Conservation (phyloP, 2,888 invertebrate species). For the Protula sp. region DNA sequence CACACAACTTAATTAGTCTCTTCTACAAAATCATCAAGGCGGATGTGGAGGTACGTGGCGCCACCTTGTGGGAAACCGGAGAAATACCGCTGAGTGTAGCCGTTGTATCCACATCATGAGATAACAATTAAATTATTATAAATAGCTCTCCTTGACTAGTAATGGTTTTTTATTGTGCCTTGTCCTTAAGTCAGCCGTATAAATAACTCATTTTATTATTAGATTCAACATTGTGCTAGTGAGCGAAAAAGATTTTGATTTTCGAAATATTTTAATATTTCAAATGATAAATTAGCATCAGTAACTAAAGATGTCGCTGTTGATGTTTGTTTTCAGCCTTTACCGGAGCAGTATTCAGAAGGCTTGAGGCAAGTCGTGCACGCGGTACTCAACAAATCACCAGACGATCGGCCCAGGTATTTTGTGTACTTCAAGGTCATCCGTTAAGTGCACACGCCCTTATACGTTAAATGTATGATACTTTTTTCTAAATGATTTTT, state of each 20-base stretch:
- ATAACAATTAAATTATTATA: no score
- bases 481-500: not conserved
- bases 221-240: not conserved
- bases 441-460: not conserved
- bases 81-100: no score
- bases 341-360: slow-evolving; percentile 35
- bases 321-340: no score
- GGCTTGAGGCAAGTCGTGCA: slow-evolving; percentile 33
- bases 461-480: not conserved
- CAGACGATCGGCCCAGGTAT: slow-evolving; percentile 47
- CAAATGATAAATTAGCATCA: no score
- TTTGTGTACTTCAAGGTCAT: no score
- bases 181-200: no score
- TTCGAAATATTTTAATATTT: not conserved
- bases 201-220: not conserved
- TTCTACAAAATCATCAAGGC: slow-evolving; percentile 49
- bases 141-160: no score
- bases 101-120: no score
- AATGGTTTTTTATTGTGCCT: no score
- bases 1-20: slow-evolving; percentile 43
- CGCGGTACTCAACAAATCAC: slow-evolving; percentile 33
- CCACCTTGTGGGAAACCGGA: not conserved
- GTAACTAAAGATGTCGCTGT: no score
- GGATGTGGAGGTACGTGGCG: slow-evolving; percentile 35
- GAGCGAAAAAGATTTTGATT: not conserved